Percentiles rank a stretch among this genome's conserved stretches.
Conservation (phyloP, 2,888 invertebrate species). For the Lasioglossum leucozonium region DNA sequence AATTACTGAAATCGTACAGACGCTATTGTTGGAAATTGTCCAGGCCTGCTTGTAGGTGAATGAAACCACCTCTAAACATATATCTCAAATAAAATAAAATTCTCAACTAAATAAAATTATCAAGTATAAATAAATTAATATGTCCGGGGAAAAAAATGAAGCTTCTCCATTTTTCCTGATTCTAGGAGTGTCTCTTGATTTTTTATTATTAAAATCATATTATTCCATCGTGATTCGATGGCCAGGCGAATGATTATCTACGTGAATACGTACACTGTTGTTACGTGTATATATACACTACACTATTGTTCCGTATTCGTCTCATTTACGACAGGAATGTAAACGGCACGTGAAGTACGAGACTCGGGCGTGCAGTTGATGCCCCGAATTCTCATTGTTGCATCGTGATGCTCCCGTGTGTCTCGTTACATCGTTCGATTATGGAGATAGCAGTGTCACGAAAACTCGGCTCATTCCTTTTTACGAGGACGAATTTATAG, state of each 20-base stretch:
- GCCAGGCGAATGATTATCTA: neutral
- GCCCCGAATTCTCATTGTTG: slow-evolving; percentile 68
- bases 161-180: no score
- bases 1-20: neutral
- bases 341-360: slow-evolving; percentile 42
- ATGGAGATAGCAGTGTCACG: slow-evolving; percentile 67
- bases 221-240: no score
- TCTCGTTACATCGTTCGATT: slow-evolving; percentile 64
- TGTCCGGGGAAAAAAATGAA: neutral
- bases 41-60: neutral
- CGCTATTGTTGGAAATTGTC: neutral
- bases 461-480: slow-evolving; percentile 72
- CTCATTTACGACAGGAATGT: slow-evolving; percentile 54
- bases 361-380: slow-evolving; percentile 44
- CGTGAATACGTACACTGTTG: neutral
- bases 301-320: slow-evolving; percentile 48
- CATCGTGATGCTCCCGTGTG: slow-evolving; percentile 56
- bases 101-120: no score
- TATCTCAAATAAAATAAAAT: neutral
- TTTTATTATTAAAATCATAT: no score
- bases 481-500: slow-evolving; percentile 74
- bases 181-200: no score
- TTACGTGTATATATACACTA: neutral
- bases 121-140: neutral
- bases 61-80: neutral